Base-by-base conservation (phyloP, 2,797 vertebrate species). In the Pseudochaenichthys georgianus region DNA sequence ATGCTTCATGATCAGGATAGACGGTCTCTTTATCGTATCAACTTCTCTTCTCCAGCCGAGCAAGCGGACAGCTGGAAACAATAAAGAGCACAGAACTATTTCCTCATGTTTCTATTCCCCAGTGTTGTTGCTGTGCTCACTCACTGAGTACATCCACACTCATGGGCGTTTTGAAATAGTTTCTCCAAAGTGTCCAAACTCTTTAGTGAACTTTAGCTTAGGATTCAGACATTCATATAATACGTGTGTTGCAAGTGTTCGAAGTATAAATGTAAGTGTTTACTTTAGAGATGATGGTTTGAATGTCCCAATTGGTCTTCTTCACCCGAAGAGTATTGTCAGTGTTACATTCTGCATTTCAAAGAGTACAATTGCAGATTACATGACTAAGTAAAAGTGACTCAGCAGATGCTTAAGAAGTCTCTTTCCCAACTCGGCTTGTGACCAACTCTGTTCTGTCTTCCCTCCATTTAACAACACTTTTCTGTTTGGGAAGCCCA, bases 51-150 rank as follows among this genome's bases (percentile, higher is more conserved):
- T 70, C 3, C 17, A 64, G 9, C 46, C 1, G 2, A 77, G 34
- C 38, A 21, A 41, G 38, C 42, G 3, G 51, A 60, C 76, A 77
- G 48, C 83, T 85, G 73, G 31, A 28, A 68, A 48, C 66, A 67
- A 77, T 77, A 67, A 77, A 45, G 5, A 23, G 38, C 62, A 12
- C 67, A 47, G 31, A 76, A 80, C 63, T 58, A 46, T 34, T 81
- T 71, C 70, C 73, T 68, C 6, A n/a, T 77, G 73, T 79, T 74
- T 66, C 38, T 21, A 9, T 62, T 57, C 78, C 46, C 46, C 28
- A 3, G 57, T 71, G 81, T 57, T 59, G 66, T 53, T 58, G 45
- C 57, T 73, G 47, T 23, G 61, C 64, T 79, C 53, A n/a, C 62
- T 70, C 66, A 55, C 53, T 3, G 12, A 51, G 19, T 6, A 48